Evolutionary conservation across 2,113 vertebrate genomes (phyloP), one percentile per base, ranked within the genome.

Genomic region (Leiothrix lutea): DNA sequence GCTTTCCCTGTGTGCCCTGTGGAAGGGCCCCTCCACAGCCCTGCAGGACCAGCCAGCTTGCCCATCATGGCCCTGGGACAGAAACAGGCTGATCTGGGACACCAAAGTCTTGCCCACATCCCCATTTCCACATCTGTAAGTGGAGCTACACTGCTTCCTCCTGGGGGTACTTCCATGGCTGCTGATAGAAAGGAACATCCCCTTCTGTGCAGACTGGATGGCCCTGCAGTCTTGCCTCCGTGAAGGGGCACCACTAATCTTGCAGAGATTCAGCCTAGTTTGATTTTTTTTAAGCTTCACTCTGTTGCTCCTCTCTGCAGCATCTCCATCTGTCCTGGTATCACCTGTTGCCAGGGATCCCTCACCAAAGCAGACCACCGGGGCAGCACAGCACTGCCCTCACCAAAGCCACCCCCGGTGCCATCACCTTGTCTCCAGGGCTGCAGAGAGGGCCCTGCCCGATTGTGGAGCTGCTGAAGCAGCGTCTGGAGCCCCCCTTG

Each of bases 361-460:
- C 62, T 18, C 42, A 7, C 7, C 0, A 1, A 18, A 36, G 72
- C 50, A 12, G 22, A 4, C 8, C 2, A 0, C 18, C 7, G 1
- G 10, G 14, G 12, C 8, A 4, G 6, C 26, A 1, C 4, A 5
- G 77, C 61, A 13, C 12, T 5, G 6, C 16, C 28, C 25, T 19
- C 4, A 1, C 50, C 47, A 2, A 8, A 36, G 35, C 8, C 13
- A 57, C 23, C 44, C 42, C 51, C 3, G 51, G 23, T 54, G 74
- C 70, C 66, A 8, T 6, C 50, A 0, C 4, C 21, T 4, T 8
- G n/a, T 20, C 26, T 26, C 35, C 38, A 7, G 74, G 50, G 58
- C 9, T 18, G 33, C 51, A 74, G 80, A 6, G 2, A 22, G 38
- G 24, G 21, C 45, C 42, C 44, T 64, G 48, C 70, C 50, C 18